Evolutionary conservation across 2,797 vertebrate species (phyloP).

Genomic region (Triplophysa yarkandensis): DNA sequence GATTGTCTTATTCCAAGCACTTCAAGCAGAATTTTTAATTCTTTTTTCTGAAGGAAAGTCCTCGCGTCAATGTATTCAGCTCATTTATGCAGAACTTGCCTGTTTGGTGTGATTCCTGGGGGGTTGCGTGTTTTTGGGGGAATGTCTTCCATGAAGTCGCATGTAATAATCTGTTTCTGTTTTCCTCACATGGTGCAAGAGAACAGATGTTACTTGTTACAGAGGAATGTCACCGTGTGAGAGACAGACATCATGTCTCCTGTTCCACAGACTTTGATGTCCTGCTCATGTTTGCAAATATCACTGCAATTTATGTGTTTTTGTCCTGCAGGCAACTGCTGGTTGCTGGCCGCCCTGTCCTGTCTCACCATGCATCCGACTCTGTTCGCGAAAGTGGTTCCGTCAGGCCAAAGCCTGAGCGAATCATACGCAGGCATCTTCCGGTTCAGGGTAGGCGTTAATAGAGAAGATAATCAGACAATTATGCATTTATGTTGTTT

Average conservation of each 20-base stretch:
- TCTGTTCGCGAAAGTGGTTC: slow-evolving; percentile 78
- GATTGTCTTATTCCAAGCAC: slow-evolving; percentile 31
- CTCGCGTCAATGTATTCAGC: slow-evolving; percentile 11
- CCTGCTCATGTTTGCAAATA: slow-evolving; percentile 1
- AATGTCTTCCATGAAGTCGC: slow-evolving; percentile 23
- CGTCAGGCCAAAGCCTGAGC: slow-evolving; percentile 71
- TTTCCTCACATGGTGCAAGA: slow-evolving; percentile 3
- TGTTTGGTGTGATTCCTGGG: slow-evolving; percentile 22
- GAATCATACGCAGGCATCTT: slow-evolving; percentile 78
- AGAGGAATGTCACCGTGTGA: slow-evolving; percentile 44
- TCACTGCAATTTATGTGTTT: neutral
- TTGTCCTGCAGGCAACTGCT: slow-evolving; percentile 76
- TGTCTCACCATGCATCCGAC: slow-evolving; percentile 76
- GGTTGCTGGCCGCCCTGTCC: slow-evolving; percentile 80
- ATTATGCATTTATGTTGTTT: slow-evolving; percentile 5
- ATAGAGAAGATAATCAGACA: neutral
- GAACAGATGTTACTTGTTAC: slow-evolving; percentile 59
- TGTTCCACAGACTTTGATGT: neutral
- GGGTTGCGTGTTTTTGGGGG: slow-evolving; percentile 27
- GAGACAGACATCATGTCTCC: slow-evolving; percentile 14
- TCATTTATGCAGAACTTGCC: neutral
- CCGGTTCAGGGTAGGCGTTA: slow-evolving; percentile 69
- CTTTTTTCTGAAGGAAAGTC: slow-evolving; percentile 36
- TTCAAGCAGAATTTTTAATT: slow-evolving; percentile 35
- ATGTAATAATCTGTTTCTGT: slow-evolving; percentile 1